Percentiles rank a stretch among this genome's conserved stretches.
Evolutionary conservation across 2,113 vertebrate genomes (phyloP).

Genomic region (Manacus vitellinus): DNA sequence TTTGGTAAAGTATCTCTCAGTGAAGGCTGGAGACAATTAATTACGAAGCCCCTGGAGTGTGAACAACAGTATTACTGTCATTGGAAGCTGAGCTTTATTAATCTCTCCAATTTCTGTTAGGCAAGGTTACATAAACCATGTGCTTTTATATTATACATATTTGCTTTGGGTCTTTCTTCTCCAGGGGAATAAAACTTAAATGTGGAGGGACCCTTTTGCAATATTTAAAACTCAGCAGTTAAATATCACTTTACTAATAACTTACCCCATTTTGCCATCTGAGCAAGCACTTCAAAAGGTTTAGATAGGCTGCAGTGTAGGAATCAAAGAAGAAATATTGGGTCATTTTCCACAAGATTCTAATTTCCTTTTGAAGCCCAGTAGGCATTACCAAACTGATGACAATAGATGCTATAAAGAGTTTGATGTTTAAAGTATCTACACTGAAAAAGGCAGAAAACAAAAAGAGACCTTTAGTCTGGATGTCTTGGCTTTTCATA

Average conservation of each 20-base stretch:
- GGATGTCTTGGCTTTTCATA: background rate
- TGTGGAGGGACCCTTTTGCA: background rate
- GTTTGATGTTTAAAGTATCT: background rate
- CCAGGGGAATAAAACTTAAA: background rate
- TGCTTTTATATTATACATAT: background rate
- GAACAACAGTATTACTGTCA: background rate
- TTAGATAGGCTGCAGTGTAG: background rate
- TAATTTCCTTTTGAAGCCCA: background rate
- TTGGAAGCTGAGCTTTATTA: background rate
- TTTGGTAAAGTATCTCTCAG: conserved; percentile 4
- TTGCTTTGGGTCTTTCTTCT: background rate
- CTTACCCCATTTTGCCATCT: background rate
- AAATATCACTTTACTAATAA: background rate
- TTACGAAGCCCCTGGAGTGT: conserved; percentile 24
- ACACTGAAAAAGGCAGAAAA: background rate
- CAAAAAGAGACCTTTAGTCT: conserved; percentile 24
- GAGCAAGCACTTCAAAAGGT: background rate
- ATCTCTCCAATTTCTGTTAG: background rate
- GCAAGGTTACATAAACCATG: background rate
- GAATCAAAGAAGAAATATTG: conserved; percentile 24
- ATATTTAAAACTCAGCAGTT: background rate
- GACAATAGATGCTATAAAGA: background rate
- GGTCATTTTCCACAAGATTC: background rate
- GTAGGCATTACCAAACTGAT: background rate
- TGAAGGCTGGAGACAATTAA: conserved; percentile 36